Evolutionary conservation across 2,888 invertebrate genomes (phyloP).

Genomic region (Dasysyrphus albostriatus): DNA sequence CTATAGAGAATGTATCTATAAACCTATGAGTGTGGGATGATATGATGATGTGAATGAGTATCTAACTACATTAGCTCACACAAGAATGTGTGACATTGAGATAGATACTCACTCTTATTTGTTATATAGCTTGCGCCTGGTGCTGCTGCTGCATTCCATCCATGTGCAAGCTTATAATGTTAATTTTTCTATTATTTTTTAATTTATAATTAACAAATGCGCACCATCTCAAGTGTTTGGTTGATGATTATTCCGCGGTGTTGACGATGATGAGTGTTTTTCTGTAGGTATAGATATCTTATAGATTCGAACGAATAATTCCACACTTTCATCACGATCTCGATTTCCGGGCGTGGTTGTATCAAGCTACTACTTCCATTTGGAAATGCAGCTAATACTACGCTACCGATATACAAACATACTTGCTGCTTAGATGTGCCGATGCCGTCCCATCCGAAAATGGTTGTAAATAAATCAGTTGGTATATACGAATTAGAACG

Average conservation of each 20-base stretch:
- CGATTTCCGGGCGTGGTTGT: conserved; percentile 72
- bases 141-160: conserved; percentile 52
- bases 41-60: conserved; percentile 22
- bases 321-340: conserved; percentile 70
- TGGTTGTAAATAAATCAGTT: conserved; percentile 14
- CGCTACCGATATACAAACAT: conserved; percentile 10
- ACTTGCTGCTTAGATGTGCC: conserved; percentile 12
- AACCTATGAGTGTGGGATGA: conserved; percentile 21
- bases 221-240: conserved; percentile 47
- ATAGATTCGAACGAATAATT: conserved; percentile 65
- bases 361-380: conserved; percentile 41
- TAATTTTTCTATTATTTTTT: conserved; percentile 50
- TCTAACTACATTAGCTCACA: conserved; percentile 24
- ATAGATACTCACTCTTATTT: conserved; percentile 44
- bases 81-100: conserved; percentile 68
- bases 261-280: conserved; percentile 46
- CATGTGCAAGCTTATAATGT: conserved; percentile 65
- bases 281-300: conserved; percentile 33
- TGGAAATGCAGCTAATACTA: conserved; percentile 17
- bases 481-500: conserved; percentile 45
- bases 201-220: conserved; percentile 57
- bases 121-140: conserved; percentile 42
- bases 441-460: neutral
- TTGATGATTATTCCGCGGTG: conserved; percentile 51
- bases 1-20: neutral